phyloP scores from a whole-genome alignment of 2,888 invertebrate genomes.

The Stramonita haemastoma region DNA sequence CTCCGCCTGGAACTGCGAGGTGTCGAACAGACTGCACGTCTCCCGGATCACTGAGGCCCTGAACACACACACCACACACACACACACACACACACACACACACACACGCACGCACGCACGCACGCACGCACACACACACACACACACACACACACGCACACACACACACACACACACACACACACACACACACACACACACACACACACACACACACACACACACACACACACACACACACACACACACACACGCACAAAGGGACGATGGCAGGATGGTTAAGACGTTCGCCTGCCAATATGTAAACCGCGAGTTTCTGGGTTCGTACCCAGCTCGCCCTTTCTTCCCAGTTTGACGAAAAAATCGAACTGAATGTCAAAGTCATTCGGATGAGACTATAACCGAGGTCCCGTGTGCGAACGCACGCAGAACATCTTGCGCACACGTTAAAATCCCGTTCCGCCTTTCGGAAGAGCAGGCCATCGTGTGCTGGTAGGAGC shows the following conservation, averaged over 20 bases:
- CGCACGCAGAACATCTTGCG: no score
- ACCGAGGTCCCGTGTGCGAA: no score
- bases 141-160: neutral
- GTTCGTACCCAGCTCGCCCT: no score
- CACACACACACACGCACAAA: neutral
- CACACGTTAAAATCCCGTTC: no score
- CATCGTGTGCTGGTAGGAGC: no score
- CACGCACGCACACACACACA: slow-evolving; percentile 15
- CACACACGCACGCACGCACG: slow-evolving; percentile 11
- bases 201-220: neutral
- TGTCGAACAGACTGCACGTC: slow-evolving; percentile 72
- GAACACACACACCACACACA: neutral
- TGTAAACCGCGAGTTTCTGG: no score
- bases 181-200: neutral
- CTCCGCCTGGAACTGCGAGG: slow-evolving; percentile 73
- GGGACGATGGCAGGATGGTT: no score
- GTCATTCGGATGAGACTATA: no score
- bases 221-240: neutral
- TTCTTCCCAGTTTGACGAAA: no score
- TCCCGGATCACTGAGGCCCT: slow-evolving; percentile 73
- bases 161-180: neutral
- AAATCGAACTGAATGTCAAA: no score
- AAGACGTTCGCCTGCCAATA: no score
- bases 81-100: neutral
- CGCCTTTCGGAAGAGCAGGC: no score